Evolutionary conservation across 1,140 invertebrate species (phyloP).

Genomic region (Ladona fulva): DNA sequence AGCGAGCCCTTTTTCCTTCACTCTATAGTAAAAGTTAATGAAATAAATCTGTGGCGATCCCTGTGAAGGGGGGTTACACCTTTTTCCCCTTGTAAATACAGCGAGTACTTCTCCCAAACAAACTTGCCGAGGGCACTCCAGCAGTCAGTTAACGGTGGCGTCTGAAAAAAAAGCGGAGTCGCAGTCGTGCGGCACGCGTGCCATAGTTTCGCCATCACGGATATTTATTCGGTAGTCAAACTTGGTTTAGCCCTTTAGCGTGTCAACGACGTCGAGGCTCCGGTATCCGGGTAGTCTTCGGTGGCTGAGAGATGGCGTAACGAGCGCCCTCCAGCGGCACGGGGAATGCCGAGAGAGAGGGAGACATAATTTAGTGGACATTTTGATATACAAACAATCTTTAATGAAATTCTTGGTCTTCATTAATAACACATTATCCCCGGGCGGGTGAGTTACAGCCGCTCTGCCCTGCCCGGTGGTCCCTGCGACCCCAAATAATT

Average conservation of each 20-base stretch:
- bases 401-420: conserved; percentile 59
- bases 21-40: too few species aligned
- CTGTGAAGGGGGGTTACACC: too few species aligned
- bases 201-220: conserved; percentile 2
- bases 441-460: conserved; percentile 19
- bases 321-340: background rate
- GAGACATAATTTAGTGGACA: conserved; percentile 50
- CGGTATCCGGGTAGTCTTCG: background rate
- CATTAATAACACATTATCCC: conserved; percentile 53
- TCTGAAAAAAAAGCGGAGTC: too few species aligned
- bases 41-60: too few species aligned
- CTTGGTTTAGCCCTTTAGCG: background rate
- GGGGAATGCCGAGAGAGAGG: background rate
- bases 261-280: background rate
- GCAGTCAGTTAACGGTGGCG: too few species aligned
- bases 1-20: too few species aligned
- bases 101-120: too few species aligned
- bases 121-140: too few species aligned
- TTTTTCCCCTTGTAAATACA: too few species aligned
- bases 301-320: too few species aligned
- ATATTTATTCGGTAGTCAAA: conserved; percentile 6
- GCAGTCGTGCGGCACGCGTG: background rate
- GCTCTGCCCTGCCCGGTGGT: background rate
- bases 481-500: background rate
- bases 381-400: conserved; percentile 56